Conservation (phyloP, 2,888 invertebrate genomes). For the Clusia tigrina region DNA sequence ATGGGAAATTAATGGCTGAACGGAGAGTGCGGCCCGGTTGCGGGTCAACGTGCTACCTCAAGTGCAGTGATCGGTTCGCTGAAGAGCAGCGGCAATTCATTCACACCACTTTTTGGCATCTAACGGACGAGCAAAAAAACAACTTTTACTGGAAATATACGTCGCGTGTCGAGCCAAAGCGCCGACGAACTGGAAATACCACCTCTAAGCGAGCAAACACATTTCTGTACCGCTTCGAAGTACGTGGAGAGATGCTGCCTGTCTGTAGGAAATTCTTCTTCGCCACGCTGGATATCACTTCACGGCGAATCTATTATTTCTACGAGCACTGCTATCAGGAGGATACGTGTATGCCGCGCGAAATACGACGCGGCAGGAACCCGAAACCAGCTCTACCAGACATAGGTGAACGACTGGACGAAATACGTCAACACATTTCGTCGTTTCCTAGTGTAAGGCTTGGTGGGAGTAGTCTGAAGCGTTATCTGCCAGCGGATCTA, state of each 20-base stretch:
- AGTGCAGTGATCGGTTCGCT: slow-evolving; percentile 3
- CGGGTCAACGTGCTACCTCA: not conserved
- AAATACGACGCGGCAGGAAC: not conserved
- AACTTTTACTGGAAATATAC: slow-evolving; percentile 24
- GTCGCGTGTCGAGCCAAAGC: slow-evolving; percentile 10
- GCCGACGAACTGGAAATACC: slow-evolving; percentile 9
- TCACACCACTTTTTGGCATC: slow-evolving; percentile 18
- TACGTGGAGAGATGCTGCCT: slow-evolving; percentile 13
- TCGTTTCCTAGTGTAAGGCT: not conserved
- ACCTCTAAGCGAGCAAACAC: slow-evolving; percentile 13
- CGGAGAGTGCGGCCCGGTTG: slow-evolving; percentile 8
- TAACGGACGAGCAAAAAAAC: slow-evolving; percentile 21
- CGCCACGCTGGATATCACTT: slow-evolving; percentile 18
- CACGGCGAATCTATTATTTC: slow-evolving; percentile 21
- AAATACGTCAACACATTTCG: not conserved
- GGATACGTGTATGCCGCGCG: slow-evolving; percentile 20
- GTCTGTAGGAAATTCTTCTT: slow-evolving; percentile 23
- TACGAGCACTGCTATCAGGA: slow-evolving; percentile 19
- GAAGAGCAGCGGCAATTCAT: slow-evolving; percentile 10
- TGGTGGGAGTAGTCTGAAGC: not conserved
- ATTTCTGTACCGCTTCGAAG: slow-evolving; percentile 19
- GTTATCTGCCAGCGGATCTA: not conserved
- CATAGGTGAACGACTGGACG: not conserved
- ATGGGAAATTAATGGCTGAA: slow-evolving; percentile 6
- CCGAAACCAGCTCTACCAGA: not conserved